Percentiles rank a stretch among this genome's conserved stretches.
Conservation (phyloP, 2,888 invertebrate genomes). For the Phortica magna region DNA sequence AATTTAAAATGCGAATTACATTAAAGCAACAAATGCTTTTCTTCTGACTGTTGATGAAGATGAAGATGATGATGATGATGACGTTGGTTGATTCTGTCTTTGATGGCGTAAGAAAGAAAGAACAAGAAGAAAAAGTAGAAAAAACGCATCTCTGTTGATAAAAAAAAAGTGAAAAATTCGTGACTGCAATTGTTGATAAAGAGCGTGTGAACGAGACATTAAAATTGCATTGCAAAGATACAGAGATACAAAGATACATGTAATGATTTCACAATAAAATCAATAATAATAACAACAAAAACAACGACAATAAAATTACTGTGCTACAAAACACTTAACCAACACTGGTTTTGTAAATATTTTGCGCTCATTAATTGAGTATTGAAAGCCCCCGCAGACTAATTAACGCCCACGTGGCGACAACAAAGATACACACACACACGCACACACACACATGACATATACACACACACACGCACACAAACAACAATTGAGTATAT, state of each 20-base stretch:
- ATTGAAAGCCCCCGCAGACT: constrained; percentile 60
- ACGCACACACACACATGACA: neutral
- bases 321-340: neutral
- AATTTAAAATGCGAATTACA: constrained; percentile 72
- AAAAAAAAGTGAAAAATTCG: constrained; percentile 75
- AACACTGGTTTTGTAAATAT: neutral
- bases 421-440: constrained; percentile 31
- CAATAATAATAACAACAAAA: constrained; percentile 54
- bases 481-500: too few species aligned
- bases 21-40: constrained; percentile 71
- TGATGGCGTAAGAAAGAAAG: neutral
- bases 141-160: constrained; percentile 17
- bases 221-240: constrained; percentile 46
- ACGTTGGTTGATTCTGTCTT: too few species aligned
- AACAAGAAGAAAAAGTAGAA: neutral
- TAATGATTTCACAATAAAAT: constrained; percentile 50
- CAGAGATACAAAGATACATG: constrained; percentile 64
- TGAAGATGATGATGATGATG: too few species aligned
- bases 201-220: constrained; percentile 44
- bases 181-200: constrained; percentile 77
- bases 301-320: constrained; percentile 27
- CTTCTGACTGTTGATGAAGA: constrained; percentile 41
- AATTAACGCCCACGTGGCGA: constrained; percentile 66
- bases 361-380: neutral
- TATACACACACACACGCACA: neutral